Conservation (phyloP, 2,888 invertebrate genomes). For the Metellina segmentata region DNA sequence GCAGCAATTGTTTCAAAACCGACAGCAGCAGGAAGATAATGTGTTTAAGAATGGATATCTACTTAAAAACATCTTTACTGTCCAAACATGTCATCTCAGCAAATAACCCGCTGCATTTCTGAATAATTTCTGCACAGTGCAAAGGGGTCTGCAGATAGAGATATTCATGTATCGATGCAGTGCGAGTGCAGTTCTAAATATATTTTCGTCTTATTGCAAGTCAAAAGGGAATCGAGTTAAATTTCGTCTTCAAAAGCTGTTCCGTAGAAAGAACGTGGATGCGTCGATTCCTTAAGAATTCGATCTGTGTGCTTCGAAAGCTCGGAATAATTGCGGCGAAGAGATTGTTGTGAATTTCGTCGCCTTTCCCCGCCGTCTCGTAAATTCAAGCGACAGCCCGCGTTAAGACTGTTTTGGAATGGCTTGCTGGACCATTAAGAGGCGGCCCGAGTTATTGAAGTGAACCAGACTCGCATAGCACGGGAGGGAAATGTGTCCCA, state of each 20-base stretch:
- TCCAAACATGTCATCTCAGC: not conserved
- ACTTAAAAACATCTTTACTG: not conserved
- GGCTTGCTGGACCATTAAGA: constrained; percentile 64
- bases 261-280: constrained; percentile 16
- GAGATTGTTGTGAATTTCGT: constrained; percentile 67
- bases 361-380: constrained; percentile 30
- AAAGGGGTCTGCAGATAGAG: not conserved
- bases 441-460: constrained; percentile 51
- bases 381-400: constrained; percentile 66
- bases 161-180: too few relatives aligned
- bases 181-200: too few relatives aligned
- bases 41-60: not conserved
- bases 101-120: too few relatives aligned
- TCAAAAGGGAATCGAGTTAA: constrained; percentile 26
- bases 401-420: constrained; percentile 68
- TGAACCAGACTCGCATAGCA: constrained; percentile 57
- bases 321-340: constrained; percentile 59
- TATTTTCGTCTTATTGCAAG: too few relatives aligned
- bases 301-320: constrained; percentile 7
- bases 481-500: constrained; percentile 44
- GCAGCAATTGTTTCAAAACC: not conserved
- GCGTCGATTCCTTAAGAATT: constrained; percentile 14
- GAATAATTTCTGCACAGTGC: not conserved
- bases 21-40: not conserved
- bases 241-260: constrained; percentile 12